Evolutionary conservation across 2,113 vertebrate species (phyloP).

Genomic region (Sinocyclocheilus anshuiensis): DNA sequence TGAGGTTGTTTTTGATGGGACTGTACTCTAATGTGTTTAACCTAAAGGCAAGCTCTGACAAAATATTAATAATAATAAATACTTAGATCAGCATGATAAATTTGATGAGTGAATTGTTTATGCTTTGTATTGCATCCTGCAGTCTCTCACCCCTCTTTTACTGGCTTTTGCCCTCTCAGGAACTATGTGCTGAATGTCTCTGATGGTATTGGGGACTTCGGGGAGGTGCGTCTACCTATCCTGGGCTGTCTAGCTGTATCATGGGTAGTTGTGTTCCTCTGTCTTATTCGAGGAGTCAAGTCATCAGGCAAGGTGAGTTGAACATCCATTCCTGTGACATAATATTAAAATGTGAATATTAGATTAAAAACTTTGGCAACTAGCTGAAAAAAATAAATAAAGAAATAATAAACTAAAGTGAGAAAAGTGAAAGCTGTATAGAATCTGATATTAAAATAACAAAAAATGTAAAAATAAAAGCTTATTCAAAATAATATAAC

Average conservation of each 20-base stretch:
- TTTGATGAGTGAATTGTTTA: neutral
- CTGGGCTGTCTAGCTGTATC: constrained; percentile 91
- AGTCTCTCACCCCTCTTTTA: neutral
- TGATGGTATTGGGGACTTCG: constrained; percentile 91
- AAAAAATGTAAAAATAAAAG: neutral
- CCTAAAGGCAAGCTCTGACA: neutral
- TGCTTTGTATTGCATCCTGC: neutral
- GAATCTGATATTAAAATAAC: neutral
- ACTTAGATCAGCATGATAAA: neutral
- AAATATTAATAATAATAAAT: too few relatives aligned
- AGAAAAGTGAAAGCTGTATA: neutral
- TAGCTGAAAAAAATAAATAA: neutral
- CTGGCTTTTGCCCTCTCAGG: constrained; percentile 67
- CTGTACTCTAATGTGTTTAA: neutral
- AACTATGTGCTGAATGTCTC: constrained; percentile 91
- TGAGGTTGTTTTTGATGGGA: neutral
- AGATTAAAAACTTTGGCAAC: neutral
- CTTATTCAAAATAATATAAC: neutral
- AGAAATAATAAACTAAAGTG: neutral
- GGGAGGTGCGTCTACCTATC: constrained; percentile 90
- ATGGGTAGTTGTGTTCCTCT: constrained; percentile 97
- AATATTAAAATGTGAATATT: neutral
- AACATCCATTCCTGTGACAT: neutral
- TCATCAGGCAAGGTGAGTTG: constrained; percentile 93
- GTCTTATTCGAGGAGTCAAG: constrained; percentile 95